Evolutionary conservation across 2,888 invertebrate species (phyloP).

Genomic region (Girardia tigrina): DNA sequence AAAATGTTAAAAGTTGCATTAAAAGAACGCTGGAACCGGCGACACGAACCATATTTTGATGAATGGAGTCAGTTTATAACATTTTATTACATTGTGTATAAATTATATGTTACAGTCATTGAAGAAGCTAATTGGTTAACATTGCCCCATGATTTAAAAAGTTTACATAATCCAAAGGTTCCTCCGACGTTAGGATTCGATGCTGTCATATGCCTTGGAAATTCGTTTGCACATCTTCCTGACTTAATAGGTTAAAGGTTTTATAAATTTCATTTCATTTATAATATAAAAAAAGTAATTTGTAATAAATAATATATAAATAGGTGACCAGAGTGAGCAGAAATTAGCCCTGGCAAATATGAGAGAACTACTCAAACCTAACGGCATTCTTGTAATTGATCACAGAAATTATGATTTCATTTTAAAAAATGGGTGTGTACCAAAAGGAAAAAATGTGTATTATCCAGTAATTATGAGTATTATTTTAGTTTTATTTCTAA

Average conservation of each 20-base stretch:
- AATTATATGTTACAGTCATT: constrained; percentile 57
- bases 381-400: constrained; percentile 69
- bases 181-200: constrained; percentile 58
- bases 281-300: background rate
- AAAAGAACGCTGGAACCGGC: constrained; percentile 68
- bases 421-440: constrained; percentile 63
- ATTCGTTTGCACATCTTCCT: constrained; percentile 75
- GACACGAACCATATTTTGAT: constrained; percentile 65
- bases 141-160: constrained; percentile 61
- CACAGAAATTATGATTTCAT: constrained; percentile 76
- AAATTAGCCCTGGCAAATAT: constrained; percentile 62
- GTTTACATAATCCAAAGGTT: constrained; percentile 51
- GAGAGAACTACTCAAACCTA: constrained; percentile 67
- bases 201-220: constrained; percentile 74
- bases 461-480: too few relatives aligned
- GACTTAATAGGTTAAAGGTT: constrained; percentile 64
- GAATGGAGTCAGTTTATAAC: constrained; percentile 63
- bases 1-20: constrained; percentile 79
- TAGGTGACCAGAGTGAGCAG: constrained; percentile 38
- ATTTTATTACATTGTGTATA: background rate
- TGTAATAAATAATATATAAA: background rate
- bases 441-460: constrained; percentile 65
- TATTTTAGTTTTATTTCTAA: too few relatives aligned
- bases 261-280: background rate
- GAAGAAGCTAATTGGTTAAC: constrained; percentile 82